Evolutionary conservation across 2,888 invertebrate genomes (phyloP).

Genomic region (Polydrusus cervinus): DNA sequence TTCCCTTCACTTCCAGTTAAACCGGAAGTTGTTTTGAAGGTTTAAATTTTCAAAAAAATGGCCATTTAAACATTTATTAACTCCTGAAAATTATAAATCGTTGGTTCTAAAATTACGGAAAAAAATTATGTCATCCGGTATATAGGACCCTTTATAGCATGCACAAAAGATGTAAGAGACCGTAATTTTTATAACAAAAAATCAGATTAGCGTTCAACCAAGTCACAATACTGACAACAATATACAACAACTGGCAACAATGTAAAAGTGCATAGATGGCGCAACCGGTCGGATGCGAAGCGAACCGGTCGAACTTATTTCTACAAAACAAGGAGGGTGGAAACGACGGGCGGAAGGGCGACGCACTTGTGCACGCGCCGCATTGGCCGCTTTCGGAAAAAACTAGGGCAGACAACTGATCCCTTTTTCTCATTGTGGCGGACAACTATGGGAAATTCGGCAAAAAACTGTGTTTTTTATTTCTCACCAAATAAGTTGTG

Average conservation of each 20-base stretch:
- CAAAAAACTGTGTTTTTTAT: background rate
- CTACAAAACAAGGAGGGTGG: conserved; percentile 44
- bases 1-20: too few relatives aligned
- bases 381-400: conserved; percentile 20
- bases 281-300: conserved; percentile 38
- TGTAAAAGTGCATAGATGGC: conserved; percentile 33
- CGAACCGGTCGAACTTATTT: conserved; percentile 34
- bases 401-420: conserved; percentile 24
- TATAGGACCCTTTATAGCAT: too few relatives aligned
- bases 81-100: too few relatives aligned
- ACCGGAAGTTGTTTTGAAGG: too few relatives aligned
- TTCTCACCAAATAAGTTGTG: background rate
- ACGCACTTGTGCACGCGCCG: conserved; percentile 33
- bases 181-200: too few relatives aligned
- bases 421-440: background rate
- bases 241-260: background rate
- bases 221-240: background rate
- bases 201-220: too few relatives aligned
- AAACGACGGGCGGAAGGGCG: conserved; percentile 17
- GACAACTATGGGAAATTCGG: conserved; percentile 6
- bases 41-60: too few relatives aligned
- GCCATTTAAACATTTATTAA: too few relatives aligned
- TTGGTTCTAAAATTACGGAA: too few relatives aligned
- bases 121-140: too few relatives aligned
- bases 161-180: too few relatives aligned